Percentiles rank a stretch among this genome's conserved stretches.
phyloP scores from a whole-genome alignment of 53 echinoderm and acorn worm species.

The Echinometra lucunter region DNA sequence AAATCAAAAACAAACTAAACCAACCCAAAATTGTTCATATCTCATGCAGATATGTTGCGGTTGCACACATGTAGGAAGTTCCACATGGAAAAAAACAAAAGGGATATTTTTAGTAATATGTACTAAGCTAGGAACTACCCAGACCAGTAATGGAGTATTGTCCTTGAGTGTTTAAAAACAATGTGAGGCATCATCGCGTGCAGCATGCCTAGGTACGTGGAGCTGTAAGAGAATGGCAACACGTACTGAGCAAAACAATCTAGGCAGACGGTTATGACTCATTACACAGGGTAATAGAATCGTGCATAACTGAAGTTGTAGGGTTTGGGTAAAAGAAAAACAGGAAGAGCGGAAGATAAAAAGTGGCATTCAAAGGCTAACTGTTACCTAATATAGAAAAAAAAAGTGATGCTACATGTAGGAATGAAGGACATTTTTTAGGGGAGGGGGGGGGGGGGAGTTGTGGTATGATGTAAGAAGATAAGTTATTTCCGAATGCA shows the following conservation, averaged over 20 bases:
- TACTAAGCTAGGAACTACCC: neutral
- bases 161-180: slow-evolving; percentile 6
- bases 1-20: no score
- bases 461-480: neutral
- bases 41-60: neutral
- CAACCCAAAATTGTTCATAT: neutral
- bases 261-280: neutral
- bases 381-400: neutral
- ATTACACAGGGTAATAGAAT: neutral
- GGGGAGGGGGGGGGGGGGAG: no score
- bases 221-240: neutral
- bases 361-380: neutral
- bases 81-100: neutral
- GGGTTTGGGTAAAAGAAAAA: neutral
- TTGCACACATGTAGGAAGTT: neutral
- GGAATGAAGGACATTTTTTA: neutral
- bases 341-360: neutral
- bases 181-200: slow-evolving; percentile 7
- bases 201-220: neutral
- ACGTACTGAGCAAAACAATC: neutral
- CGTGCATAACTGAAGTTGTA: neutral
- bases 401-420: neutral
- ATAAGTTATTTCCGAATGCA: neutral
- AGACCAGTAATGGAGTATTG: neutral
- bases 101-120: neutral